Conservation (phyloP, 1,140 invertebrate species). For the Melipona quadrifasciata region DNA sequence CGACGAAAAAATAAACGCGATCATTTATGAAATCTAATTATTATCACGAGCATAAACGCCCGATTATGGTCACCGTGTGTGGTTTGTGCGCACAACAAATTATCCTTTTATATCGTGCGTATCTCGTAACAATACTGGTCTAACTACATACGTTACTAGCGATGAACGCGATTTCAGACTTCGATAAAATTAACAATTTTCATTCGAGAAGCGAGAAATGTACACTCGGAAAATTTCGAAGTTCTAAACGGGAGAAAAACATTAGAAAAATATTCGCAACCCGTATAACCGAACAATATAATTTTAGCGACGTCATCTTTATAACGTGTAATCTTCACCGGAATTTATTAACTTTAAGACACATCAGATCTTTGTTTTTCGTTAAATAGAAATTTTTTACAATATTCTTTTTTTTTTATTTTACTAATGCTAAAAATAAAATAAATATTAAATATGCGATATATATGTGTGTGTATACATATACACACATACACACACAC, state of each 20-base stretch:
- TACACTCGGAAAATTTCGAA: conserved; percentile 48
- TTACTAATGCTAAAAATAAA: conserved; percentile 27
- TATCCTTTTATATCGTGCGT: conserved; percentile 21
- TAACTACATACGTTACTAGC: conserved; percentile 14
- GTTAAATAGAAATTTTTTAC: conserved; percentile 24
- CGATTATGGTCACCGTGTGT: conserved; percentile 36
- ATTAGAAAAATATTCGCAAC: conserved; percentile 61
- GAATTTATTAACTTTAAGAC: conserved; percentile 4
- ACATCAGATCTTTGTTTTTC: conserved; percentile 4
- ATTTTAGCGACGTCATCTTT: not conserved
- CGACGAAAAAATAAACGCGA: conserved; percentile 50
- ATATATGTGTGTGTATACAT: conserved; percentile 1
- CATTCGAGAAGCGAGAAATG: conserved; percentile 31
- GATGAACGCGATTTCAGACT: not conserved
- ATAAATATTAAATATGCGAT: conserved; percentile 40
- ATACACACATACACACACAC: too few relatives aligned
- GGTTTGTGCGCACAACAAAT: conserved; percentile 45
- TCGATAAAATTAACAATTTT: conserved; percentile 1
- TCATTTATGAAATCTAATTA: conserved; percentile 52
- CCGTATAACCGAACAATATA: conserved; percentile 1
- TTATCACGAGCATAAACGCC: conserved; percentile 38
- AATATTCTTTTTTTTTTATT: not conserved
- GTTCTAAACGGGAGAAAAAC: conserved; percentile 54
- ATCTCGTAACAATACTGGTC: conserved; percentile 45
- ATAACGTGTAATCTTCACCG: not conserved